These are phyloP conservation scores for Halcyon leucocephala DNA, from an alignment of 2,797 vertebrate species.

Conservation along the genomic window DNA sequence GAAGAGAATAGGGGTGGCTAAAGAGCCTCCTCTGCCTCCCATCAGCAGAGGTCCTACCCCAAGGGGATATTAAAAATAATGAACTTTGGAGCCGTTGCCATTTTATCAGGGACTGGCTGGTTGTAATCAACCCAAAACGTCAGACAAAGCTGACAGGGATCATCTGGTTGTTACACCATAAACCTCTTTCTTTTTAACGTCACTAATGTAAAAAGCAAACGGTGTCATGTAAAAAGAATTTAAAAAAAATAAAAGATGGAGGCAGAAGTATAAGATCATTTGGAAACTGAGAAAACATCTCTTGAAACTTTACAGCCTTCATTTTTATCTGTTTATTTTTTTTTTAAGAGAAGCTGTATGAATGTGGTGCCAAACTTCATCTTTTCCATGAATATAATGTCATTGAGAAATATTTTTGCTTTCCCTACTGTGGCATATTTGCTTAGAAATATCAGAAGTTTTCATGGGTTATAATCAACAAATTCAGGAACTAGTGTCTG, in stretches of 20 bases:
- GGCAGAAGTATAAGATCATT: not conserved
- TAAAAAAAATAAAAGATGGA: not conserved
- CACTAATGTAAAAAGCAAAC: not conserved
- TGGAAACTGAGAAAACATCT: not conserved
- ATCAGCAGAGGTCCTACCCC: not conserved
- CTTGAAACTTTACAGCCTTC: not conserved
- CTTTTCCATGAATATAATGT: not conserved
- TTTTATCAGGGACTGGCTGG: not conserved
- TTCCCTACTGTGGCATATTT: not conserved
- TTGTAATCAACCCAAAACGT: not conserved
- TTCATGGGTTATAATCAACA: not conserved
- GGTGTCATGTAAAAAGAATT: not conserved
- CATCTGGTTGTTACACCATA: not conserved
- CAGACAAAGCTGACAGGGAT: not conserved
- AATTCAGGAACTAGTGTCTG: not conserved
- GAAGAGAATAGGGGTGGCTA: not conserved
- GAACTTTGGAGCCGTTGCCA: not conserved
- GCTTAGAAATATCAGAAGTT: not conserved
- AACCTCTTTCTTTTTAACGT: not conserved
- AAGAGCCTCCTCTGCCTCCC: not conserved
- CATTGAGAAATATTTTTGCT: not conserved
- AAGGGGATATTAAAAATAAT: not conserved
- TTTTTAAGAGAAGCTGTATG: not conserved
- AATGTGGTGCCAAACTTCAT: not conserved
- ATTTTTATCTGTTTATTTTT: not conserved